Evolutionary conservation across 2,113 vertebrate species (phyloP), one percentile per base, ranked within the genome.

Genomic region (Brevimyrus niger): DNA sequence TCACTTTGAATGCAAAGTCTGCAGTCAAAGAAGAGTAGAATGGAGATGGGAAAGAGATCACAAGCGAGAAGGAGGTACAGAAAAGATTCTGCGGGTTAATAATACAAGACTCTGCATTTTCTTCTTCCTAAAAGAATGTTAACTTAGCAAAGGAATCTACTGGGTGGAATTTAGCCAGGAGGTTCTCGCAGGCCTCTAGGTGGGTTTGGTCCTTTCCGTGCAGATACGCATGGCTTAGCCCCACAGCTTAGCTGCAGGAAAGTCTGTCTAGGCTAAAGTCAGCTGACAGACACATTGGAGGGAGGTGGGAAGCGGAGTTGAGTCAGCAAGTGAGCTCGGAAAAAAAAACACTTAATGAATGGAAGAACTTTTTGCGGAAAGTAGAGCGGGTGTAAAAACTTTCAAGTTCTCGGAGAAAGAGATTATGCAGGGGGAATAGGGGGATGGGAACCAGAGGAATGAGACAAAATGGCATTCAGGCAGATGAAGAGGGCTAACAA

Each of bases 401-500:
- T 80, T 80, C 73, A 42, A 80, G 73, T 80, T 80, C 31, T 80
- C 17, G 31, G 73, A 80, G 73, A 80, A 80, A 80, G 73, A 80
- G 73, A 42, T 38, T 80, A 42, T 38, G 73, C 73, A 80, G 31
- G 73, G 69, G 31, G 73, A 42, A 19, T 0, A 15, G 73, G 73
- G 73, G 73, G 73, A 80, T 38, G 73, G 73, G 73, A 19, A 80
- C 73, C 10, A 5, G 73, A 80, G 73, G 15, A 80, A 80, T 80
- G 35, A 80, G 73, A 80, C 73, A 42, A 42, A 80, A 80, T 42
- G 35, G 73, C n/a, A 80, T 80, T 80, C 73, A 42, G 73, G 35
- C 73, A 80, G 73, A 80, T 80, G 73, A 80, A 80, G 73, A 42
- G 73, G 73, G 35, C 31, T 80, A 42, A 80, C 73, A 80, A 80